phyloP scores from a whole-genome alignment of 2,888 invertebrate genomes.

The Anaspis maculata region DNA sequence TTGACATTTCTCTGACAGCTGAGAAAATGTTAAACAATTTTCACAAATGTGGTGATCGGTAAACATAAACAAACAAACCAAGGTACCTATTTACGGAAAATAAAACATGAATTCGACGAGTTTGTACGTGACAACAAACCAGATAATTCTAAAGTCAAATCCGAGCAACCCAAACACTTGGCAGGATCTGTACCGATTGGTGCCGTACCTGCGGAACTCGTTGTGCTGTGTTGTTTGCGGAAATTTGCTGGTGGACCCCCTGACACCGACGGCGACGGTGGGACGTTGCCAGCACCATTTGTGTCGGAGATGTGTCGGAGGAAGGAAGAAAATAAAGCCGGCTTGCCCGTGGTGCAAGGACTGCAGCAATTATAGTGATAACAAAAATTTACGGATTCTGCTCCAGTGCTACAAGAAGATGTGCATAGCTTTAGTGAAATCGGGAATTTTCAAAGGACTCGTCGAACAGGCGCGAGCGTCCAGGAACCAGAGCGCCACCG shows the following conservation, averaged over 20 bases:
- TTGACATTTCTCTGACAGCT: no score
- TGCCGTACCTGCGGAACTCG: slow-evolving; percentile 78
- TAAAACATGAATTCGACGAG: slow-evolving; percentile 69
- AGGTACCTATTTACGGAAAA: no score
- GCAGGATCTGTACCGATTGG: slow-evolving; percentile 72
- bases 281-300: slow-evolving; percentile 83
- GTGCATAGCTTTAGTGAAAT: slow-evolving; percentile 73
- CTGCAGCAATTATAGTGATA: slow-evolving; percentile 73
- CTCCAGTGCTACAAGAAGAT: slow-evolving; percentile 84
- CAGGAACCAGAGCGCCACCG: slow-evolving; percentile 46
- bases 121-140: slow-evolving; percentile 74
- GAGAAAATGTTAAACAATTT: no score
- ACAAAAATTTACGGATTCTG: slow-evolving; percentile 70
- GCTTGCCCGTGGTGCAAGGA: slow-evolving; percentile 81
- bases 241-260: slow-evolving; percentile 72
- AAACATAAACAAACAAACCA: no score
- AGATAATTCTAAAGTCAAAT: slow-evolving; percentile 68
- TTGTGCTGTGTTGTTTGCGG: slow-evolving; percentile 87
- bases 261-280: slow-evolving; percentile 64
- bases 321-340: slow-evolving; percentile 76
- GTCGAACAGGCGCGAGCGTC: slow-evolving; percentile 48
- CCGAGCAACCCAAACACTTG: slow-evolving; percentile 63
- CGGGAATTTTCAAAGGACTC: slow-evolving; percentile 56
- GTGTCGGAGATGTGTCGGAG: slow-evolving; percentile 75
- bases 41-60: no score